Base-by-base conservation (phyloP, 2,888 invertebrate genomes). In the Vannuccia rotundouncinata region DNA sequence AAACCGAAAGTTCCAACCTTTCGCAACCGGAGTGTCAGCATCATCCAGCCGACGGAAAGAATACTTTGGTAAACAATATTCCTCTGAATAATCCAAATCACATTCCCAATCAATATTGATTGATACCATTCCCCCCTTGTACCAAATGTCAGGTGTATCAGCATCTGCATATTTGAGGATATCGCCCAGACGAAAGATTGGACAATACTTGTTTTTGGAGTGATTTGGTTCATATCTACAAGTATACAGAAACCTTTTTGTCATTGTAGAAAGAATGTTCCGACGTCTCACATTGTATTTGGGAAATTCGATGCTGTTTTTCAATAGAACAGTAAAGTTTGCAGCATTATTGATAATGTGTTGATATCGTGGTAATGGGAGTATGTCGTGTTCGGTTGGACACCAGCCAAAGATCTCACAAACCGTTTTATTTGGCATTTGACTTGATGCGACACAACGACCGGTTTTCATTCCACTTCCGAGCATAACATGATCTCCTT, bases 41-140 rank as follows among this genome's bases (percentile, higher is more conserved):
- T 85, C 84, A 81, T 85, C 85, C 74, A 88, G 83, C 79, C 87
- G 82, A 29, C 83, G 82, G 82, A 88, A 88, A 0, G 83, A 83
- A 82, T 88, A 88, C 25, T 80, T 82, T 10, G 88, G 88, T 30
- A 82, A 82, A 81, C 88, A 88, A 75, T 85, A 83, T 17, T 84
- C 82, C 66, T 84, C 81, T 77, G 85, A 84, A 78, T 82, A 84
- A 82, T 88, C 88, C 17, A 88, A 83, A 83, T 88, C 84, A 82
- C 88, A 88, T 76, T 85, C 83, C 88, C 88, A 88, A 82, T 86
- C 82, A 25, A 88, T 87, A 28, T 82, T 82, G 13, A 88, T 84
- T 0, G 84, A 84, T 75, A 88, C 85, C 22, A 88, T 85, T 45
- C 85, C 87, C 31, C 87, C 88, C 84, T 86, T 73, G 27, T 25